Evolutionary conservation across 2,797 vertebrate species (phyloP).

Genomic region (Clarias platycephalus): DNA sequence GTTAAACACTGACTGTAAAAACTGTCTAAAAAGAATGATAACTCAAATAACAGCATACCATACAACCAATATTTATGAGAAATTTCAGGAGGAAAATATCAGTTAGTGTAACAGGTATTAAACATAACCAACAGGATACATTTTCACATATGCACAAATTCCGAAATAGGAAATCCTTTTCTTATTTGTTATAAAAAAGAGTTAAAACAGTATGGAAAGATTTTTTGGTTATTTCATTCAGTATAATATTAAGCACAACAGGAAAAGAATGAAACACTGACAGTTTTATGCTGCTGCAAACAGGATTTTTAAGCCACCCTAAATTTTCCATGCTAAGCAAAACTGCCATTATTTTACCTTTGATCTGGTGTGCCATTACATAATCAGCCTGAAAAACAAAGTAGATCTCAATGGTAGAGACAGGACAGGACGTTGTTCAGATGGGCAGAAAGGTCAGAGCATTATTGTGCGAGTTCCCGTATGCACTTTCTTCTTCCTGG

Average conservation of each 20-base stretch:
- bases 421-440: conserved; percentile 35
- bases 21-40: not conserved
- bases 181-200: not conserved
- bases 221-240: not conserved
- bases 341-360: conserved; percentile 24
- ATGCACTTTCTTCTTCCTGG: conserved; percentile 64
- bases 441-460: conserved; percentile 49
- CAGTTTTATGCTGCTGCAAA: conserved; percentile 17
- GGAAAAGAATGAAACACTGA: conserved; percentile 19
- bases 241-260: conserved; percentile 3
- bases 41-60: not conserved
- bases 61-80: not conserved
- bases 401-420: conserved; percentile 10
- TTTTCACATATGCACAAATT: not conserved
- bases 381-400: conserved; percentile 26
- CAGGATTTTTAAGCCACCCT: not conserved
- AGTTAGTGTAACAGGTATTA: not conserved
- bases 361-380: conserved; percentile 10
- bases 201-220: not conserved
- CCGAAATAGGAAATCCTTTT: not conserved
- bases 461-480: conserved; percentile 61
- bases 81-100: not conserved
- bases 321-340: conserved; percentile 32
- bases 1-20: not conserved
- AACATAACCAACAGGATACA: not conserved